Base-by-base conservation (phyloP, 2,113 vertebrate species). In the Chauna torquata region DNA sequence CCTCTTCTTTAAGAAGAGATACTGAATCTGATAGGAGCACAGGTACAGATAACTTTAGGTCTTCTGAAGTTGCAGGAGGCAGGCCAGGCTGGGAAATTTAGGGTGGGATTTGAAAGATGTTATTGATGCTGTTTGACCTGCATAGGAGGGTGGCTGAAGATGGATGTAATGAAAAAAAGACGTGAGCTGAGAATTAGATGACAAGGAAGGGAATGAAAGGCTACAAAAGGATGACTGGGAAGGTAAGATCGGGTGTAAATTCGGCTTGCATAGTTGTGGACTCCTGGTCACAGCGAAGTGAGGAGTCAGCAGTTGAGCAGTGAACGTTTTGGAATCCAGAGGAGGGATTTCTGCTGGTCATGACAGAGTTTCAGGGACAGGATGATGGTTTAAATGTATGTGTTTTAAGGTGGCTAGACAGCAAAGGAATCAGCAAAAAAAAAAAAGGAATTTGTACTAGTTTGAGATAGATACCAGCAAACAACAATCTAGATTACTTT, bases 161-260 rank as follows among this genome's bases (percentile, higher is more conserved):
- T 23, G 9, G 66, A 24, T 34, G 27, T 25, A 32, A 5, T 54
- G 32, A 11, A 9, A 5, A 5, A 14, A 62, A 36, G 16, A 6
- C 2, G 1, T 1, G 14, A 64, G 16, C 5, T 17, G 22, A 36
- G 40, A 55, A 34, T 36, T 0, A 0, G 13, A 1, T 88, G n/a
- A 30, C 18, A 7, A 59, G 11, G 17, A 28, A 50, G 19, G 45
- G 40, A 61, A 9, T 32, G 58, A 49, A 71, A 40, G 38, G 3
- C 14, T 45, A 3, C 13, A 32, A 14, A n/a, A 25, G 5, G 16
- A 22, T 80, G 34, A 19, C 12, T 61, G 2, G 25, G 12, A 57
- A 49, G 12, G 18, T 42, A 16, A 38, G 40, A 47, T 12, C 18
- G 1, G 1, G 1, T 61, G 11, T 40, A 20, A 27, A n/a, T 6